These are phyloP conservation scores for Polietes domitor DNA, from an alignment of 2,888 invertebrate species.

Conservation along the genomic window DNA sequence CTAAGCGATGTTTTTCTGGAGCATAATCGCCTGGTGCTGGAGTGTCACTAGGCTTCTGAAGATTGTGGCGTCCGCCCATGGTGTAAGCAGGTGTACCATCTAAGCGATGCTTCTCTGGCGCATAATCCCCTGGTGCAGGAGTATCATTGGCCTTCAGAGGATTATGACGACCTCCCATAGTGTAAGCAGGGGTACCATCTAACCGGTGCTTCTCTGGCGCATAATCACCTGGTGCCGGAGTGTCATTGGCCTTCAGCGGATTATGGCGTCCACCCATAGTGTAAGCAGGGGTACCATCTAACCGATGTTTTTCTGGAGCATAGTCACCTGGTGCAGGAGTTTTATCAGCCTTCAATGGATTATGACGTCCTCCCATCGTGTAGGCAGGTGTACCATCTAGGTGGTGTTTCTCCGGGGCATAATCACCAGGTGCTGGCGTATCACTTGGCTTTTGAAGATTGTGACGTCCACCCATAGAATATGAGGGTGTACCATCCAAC, in stretches of 20 bases:
- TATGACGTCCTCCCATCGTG: constrained; percentile 87
- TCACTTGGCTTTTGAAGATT: constrained; percentile 79
- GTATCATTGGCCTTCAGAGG: constrained; percentile 81
- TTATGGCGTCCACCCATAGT: constrained; percentile 84
- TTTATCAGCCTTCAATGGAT: constrained; percentile 83
- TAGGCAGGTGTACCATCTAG: constrained; percentile 82
- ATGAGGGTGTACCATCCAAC: constrained; percentile 81
- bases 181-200: constrained; percentile 80
- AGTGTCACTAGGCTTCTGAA: constrained; percentile 76
- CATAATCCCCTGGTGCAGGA: constrained; percentile 85
- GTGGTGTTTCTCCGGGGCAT: constrained; percentile 85
- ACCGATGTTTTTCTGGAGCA: constrained; percentile 82
- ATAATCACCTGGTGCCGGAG: constrained; percentile 82
- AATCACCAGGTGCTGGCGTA: constrained; percentile 82
- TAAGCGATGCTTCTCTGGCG: constrained; percentile 79
- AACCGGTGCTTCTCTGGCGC: constrained; percentile 81
- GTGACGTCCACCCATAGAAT: constrained; percentile 83
- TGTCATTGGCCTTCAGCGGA: constrained; percentile 80
- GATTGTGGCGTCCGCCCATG: constrained; percentile 77
- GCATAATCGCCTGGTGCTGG: constrained; percentile 81
- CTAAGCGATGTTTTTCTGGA: constrained; percentile 81
- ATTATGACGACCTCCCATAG: constrained; percentile 81
- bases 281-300: constrained; percentile 83
- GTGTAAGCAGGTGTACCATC: constrained; percentile 82
- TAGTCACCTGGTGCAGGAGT: constrained; percentile 87